Evolutionary conservation across 2,113 vertebrate genomes (phyloP), one percentile per base, ranked within the genome.

Genomic region (Seriola quinqueradiata): DNA sequence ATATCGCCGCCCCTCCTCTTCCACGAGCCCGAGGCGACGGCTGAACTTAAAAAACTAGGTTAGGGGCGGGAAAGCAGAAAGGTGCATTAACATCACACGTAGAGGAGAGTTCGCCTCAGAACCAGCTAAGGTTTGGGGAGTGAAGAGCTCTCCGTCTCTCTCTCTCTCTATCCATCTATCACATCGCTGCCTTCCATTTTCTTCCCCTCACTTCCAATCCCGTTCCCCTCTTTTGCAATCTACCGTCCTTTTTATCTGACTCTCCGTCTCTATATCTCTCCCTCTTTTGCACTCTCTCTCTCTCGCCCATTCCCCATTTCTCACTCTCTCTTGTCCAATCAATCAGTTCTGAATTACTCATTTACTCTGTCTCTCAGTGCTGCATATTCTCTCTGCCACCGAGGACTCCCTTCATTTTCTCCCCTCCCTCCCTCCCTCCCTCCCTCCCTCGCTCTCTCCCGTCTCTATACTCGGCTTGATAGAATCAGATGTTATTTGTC

Each of bases 401-500:
- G 10, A 87, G 84, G 84, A 89, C 86, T 77, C 73, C 7, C 80
- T 85, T 92, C 80, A 92, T 92, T 92, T 90, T 86, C 89, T 83
- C 55, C 68, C 84, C 84, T 84, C 75, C 76, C 69, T 82, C 54
- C 74, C 71, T 59, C 65, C 38, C 69, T 84, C 59, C 74, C 69
- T 82, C 54, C 75, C 69, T 82, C 54, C 74, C 71, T 59, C 65
- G 42, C 70, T 84, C 59, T 28, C 28, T 28, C 28, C 28, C 28
- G 28, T 83, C 82, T 83, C 86, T 88, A 46, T 72, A 74, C 75
- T 73, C 81, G 42, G 75, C 88, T 81, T 91, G 92, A 93, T 92
- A 90, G 87, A 92, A 93, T 93, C 92, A 90, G 89, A 93, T 90
- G 91, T 87, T 91, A 93, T 94, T 93, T 92, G 92, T 93, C 90